Percentiles rank a stretch among this genome's conserved stretches.
phyloP scores from a whole-genome alignment of 2,113 vertebrate genomes.

The Hemiscyllium ocellatum region DNA sequence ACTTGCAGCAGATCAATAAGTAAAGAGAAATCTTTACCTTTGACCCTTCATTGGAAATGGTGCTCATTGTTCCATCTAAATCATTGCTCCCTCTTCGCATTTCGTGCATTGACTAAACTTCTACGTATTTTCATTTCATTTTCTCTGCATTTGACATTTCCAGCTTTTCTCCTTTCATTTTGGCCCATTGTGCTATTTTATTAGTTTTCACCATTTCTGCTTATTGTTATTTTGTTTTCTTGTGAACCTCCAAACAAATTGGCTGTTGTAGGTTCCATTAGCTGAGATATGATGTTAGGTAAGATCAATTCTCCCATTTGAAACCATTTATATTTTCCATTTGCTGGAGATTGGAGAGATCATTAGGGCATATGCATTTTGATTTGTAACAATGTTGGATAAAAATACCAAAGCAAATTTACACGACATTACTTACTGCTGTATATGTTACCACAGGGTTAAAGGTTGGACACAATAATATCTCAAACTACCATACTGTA shows the following conservation, averaged over 20 bases:
- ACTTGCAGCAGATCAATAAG: not conserved
- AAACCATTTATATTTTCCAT: constrained; percentile 28
- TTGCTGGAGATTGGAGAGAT: not conserved
- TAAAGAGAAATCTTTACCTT: not conserved
- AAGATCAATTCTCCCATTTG: not conserved
- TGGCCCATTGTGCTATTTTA: not conserved
- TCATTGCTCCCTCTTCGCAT: not conserved
- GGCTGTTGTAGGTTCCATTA: not conserved
- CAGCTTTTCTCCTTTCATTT: not conserved
- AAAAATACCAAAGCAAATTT: not conserved
- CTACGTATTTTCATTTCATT: not conserved
- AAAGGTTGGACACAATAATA: not conserved
- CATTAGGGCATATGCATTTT: not conserved
- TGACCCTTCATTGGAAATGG: not conserved
- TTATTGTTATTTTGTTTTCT: not conserved
- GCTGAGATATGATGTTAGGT: not conserved
- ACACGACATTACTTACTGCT: not conserved
- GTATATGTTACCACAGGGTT: too few species aligned
- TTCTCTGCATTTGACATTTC: not conserved
- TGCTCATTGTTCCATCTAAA: not conserved
- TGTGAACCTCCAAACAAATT: not conserved
- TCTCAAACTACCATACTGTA: not conserved
- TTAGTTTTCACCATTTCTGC: not conserved
- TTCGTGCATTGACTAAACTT: not conserved
- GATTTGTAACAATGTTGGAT: not conserved